A percentile compares a stretch with the other conserved stretches of the same genome.
These are phyloP conservation scores for Nomada goodeniana DNA, from an alignment of 2,888 invertebrate species.

Conservation along the genomic window DNA sequence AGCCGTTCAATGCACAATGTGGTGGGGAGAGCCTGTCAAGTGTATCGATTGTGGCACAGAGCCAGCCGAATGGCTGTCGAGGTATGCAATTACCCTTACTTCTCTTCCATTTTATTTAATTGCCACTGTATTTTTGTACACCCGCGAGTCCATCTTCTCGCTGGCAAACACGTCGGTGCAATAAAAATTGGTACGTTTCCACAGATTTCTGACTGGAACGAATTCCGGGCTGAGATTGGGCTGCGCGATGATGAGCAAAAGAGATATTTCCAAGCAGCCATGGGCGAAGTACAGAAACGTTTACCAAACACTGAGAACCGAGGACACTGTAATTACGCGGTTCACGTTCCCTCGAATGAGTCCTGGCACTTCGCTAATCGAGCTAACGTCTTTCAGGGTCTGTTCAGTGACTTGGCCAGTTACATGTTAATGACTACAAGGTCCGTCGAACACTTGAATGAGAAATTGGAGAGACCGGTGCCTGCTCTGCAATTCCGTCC, in stretches of 20 bases:
- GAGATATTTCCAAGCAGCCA: slow-evolving; percentile 63
- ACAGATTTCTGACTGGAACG: slow-evolving; percentile 76
- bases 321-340: slow-evolving; percentile 73
- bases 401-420: slow-evolving; percentile 86
- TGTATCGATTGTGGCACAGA: slow-evolving; percentile 88
- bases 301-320: slow-evolving; percentile 74
- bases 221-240: slow-evolving; percentile 75
- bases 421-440: slow-evolving; percentile 85
- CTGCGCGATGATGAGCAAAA: slow-evolving; percentile 52
- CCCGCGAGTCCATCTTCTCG: neutral
- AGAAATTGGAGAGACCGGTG: slow-evolving; percentile 83
- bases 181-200: neutral
- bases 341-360: neutral
- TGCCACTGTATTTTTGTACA: neutral
- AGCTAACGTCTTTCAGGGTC: slow-evolving; percentile 80
- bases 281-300: slow-evolving; percentile 74
- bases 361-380: rapidly evolving
- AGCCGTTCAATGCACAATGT: slow-evolving; percentile 75
- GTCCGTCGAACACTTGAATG: slow-evolving; percentile 86
- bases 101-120: neutral
- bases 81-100: slow-evolving; percentile 65
- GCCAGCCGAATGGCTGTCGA: slow-evolving; percentile 87
- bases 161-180: no score
- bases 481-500: slow-evolving; percentile 86
- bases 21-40: slow-evolving; percentile 82